Conservation (phyloP, 2,888 invertebrate genomes). For the Pemphredon lugubris region DNA sequence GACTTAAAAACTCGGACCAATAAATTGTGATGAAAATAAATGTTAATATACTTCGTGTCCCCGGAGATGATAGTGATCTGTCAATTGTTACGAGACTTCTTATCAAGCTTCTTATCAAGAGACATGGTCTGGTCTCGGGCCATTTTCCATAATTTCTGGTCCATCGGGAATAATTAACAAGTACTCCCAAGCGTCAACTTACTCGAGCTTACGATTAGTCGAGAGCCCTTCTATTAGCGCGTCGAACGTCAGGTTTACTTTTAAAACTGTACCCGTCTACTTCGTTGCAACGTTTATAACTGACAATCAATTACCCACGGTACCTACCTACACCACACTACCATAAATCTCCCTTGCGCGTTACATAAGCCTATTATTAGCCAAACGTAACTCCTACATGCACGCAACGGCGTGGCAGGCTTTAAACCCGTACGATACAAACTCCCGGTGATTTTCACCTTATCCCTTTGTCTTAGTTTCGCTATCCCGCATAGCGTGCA, state of each 20-base stretch:
- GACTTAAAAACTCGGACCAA: no score
- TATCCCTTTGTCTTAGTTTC: conserved; percentile 12
- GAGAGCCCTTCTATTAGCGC: no score
- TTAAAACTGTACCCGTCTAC: conserved; percentile 13
- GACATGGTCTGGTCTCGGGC: no score
- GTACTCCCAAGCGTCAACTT: no score
- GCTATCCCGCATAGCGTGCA: background rate
- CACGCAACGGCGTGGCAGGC: background rate
- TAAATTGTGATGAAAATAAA: no score
- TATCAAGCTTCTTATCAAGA: no score
- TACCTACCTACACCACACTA: conserved; percentile 6
- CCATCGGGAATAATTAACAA: no score
- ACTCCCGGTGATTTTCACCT: conserved; percentile 13
- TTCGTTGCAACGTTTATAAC: conserved; percentile 31
- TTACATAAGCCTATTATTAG: conserved; percentile 42
- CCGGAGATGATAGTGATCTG: no score
- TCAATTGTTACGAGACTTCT: no score
- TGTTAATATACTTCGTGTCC: no score
- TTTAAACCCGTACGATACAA: background rate
- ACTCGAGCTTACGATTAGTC: no score
- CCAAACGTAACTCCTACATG: conserved; percentile 1
- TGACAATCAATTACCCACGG: conserved; percentile 39
- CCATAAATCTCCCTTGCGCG: conserved; percentile 14
- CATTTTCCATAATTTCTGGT: no score
- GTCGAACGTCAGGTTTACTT: background rate